Evolutionary conservation across 2,797 vertebrate genomes (phyloP).

Genomic region (Rhynchotus rufescens): DNA sequence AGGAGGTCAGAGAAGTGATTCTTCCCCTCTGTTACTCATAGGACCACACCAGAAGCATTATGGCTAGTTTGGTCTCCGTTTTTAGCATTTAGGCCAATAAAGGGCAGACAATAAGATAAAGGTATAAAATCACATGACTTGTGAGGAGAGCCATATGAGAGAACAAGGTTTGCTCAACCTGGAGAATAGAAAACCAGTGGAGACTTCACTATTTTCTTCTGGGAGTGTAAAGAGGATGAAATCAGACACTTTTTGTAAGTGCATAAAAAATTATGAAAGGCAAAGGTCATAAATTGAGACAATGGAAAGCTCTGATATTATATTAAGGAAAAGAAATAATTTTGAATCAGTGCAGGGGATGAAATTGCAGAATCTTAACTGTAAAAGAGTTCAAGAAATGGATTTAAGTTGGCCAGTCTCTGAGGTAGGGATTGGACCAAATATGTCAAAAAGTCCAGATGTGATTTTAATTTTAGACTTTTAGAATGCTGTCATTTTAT

Average conservation of each 20-base stretch:
- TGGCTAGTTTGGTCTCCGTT: background rate
- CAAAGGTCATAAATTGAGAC: rapidly evolving
- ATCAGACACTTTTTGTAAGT: background rate
- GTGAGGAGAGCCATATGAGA: background rate
- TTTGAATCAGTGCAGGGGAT: background rate
- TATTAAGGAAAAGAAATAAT: background rate
- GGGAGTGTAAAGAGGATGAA: background rate
- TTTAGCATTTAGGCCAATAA: background rate
- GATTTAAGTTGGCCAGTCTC: background rate
- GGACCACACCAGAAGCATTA: background rate
- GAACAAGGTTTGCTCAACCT: background rate
- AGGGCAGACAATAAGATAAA: background rate
- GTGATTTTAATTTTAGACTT: too few species aligned
- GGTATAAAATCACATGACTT: background rate
- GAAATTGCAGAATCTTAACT: background rate
- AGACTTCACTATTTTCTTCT: background rate
- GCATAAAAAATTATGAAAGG: background rate
- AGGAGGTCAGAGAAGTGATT: background rate
- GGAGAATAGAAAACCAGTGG: background rate
- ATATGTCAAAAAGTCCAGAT: background rate
- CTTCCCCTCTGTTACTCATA: background rate
- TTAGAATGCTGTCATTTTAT: background rate
- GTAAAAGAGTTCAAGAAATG: background rate
- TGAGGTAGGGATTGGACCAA: background rate
- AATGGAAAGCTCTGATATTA: background rate